These are phyloP conservation scores for Cossypha heuglini DNA, from an alignment of 2,797 vertebrate species.

Conservation along the genomic window DNA sequence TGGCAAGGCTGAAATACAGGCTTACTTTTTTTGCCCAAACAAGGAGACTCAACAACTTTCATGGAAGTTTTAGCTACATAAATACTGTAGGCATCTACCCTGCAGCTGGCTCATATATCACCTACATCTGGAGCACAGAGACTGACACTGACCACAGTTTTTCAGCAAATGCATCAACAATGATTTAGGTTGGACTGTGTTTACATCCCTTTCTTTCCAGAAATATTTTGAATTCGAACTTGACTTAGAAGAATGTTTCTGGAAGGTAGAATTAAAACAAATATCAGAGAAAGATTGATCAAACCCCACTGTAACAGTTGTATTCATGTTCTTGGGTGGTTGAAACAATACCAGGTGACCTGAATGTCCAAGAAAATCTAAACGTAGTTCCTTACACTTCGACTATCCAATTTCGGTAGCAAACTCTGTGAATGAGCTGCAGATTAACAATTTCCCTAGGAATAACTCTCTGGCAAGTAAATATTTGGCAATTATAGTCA, in stretches of 20 bases:
- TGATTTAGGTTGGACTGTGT: background rate
- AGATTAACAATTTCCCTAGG: background rate
- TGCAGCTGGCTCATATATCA: background rate
- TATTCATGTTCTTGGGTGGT: background rate
- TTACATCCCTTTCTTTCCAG: background rate
- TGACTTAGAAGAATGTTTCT: background rate
- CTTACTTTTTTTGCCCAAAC: background rate
- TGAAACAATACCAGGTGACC: background rate
- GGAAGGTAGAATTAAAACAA: background rate
- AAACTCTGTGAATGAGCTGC: background rate
- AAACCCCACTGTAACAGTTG: background rate
- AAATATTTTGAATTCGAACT: background rate
- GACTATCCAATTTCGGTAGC: background rate
- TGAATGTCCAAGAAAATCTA: background rate
- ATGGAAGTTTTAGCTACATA: background rate
- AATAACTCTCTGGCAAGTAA: slow-evolving; percentile 40
- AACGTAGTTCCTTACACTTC: background rate
- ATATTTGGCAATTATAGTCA: slow-evolving; percentile 14
- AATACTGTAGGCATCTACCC: background rate
- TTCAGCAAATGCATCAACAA: background rate
- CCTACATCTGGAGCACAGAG: background rate
- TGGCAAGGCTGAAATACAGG: background rate
- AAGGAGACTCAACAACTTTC: background rate
- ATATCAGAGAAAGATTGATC: background rate
- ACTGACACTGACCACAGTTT: background rate